Evolutionary conservation across 2,888 invertebrate genomes (phyloP), one percentile per base, ranked within the genome.

Genomic region (Athetis lepigone): DNA sequence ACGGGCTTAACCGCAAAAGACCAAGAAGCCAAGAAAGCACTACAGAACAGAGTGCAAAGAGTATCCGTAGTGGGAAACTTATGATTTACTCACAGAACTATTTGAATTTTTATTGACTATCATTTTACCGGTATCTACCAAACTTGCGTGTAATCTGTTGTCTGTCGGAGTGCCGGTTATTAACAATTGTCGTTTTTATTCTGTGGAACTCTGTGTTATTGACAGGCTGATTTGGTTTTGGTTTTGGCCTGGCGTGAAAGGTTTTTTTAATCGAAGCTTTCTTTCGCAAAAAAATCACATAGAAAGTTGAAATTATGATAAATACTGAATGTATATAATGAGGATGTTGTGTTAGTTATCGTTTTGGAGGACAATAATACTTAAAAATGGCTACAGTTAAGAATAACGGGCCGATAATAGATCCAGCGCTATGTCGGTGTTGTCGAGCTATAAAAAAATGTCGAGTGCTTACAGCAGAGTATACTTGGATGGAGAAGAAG

Each of bases 391-490:
- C 88, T 80, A 81, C 84, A 36, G 80, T 80, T 25, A 93, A 92
- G 79, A 92, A 82, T 70, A 93, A 92, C 74, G 93, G 93, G 27
- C 93, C 90, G 9, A 83, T 94, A 49, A 87, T 94, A 82, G 93
- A 95, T 70, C 94, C 94, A 75, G 94, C 89, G 6, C 69, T 95
- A n/a, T 95, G 94, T 82, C 86, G 94, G 75, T 93, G 93, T 57
- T 95, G 94, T 70, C 81, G 94, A 36, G 89, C 93, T 16, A 94
- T 94, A 16, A 94, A 94, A 80, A 94, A 93, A 90, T 95, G 95
- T 79, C 89, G 95, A 77, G 82, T 93, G 9, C 85, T 95, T 5
- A 93, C 93, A 37, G 86, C 89, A 0, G 93, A 94, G 59, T 95
- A 95, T 68, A 91, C 88, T 64, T 95, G 93, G 92, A 92, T 90